Conservation (phyloP, 2,113 vertebrate genomes). For the Syngnathus typhle region DNA sequence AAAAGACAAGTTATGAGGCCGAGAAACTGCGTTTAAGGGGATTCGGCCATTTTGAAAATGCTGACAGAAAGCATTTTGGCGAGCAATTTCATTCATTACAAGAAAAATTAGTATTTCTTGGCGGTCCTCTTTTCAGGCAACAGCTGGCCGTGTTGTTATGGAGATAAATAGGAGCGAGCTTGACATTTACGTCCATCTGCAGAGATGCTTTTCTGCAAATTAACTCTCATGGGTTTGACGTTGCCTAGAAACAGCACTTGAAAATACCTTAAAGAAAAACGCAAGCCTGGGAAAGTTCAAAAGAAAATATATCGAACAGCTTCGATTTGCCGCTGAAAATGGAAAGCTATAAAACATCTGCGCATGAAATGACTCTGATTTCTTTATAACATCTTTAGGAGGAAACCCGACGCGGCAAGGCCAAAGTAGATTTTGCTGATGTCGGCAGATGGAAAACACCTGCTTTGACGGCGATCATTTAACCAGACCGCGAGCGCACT, state of each 20-base stretch:
- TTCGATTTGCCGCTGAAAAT: not conserved
- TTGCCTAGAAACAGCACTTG: constrained; percentile 19
- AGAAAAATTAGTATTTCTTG: not conserved
- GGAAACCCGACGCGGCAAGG: constrained; percentile 1
- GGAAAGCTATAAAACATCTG: constrained; percentile 2
- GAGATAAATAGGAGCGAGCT: constrained; percentile 15
- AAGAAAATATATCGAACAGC: not conserved
- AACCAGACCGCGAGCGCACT: not conserved
- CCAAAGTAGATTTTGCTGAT: not conserved
- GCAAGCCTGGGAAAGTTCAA: not conserved
- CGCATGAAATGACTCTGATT: not conserved
- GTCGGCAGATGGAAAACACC: constrained; percentile 4
- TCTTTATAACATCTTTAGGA: constrained; percentile 4
- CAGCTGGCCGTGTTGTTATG: constrained; percentile 36
- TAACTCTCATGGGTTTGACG: constrained; percentile 7
- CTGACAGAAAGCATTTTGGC: not conserved
- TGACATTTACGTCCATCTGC: constrained; percentile 5
- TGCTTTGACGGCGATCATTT: not conserved
- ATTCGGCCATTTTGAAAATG: not conserved
- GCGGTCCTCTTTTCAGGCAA: constrained; percentile 6
- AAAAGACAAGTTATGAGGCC: no score
- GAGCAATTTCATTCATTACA: constrained; percentile 3
- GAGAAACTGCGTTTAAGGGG: no score
- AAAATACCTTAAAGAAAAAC: constrained; percentile 11
- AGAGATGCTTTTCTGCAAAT: constrained; percentile 20